Conservation (phyloP, 2,797 vertebrate species). For the Macrochelys suwanniensis region DNA sequence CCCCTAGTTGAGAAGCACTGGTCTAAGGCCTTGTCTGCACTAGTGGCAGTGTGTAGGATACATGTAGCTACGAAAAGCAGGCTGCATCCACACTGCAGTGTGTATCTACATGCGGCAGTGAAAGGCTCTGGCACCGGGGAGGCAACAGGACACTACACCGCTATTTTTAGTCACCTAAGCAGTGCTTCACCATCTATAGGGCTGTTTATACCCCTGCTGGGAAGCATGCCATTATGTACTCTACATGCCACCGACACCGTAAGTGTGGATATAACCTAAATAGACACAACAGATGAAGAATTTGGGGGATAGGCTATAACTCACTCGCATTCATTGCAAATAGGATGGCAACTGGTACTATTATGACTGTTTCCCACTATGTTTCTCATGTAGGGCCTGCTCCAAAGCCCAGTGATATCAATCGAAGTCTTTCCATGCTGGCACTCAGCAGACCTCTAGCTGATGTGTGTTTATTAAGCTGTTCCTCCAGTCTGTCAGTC, state of each 20-base stretch:
- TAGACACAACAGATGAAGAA: constrained; percentile 25
- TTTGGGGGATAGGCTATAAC: constrained; percentile 41
- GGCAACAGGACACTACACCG: background rate
- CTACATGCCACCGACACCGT: background rate
- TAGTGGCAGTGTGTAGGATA: background rate
- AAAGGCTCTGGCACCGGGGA: background rate
- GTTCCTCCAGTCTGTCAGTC: background rate
- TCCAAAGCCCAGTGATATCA: constrained; percentile 1
- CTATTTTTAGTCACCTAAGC: background rate
- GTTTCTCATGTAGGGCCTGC: background rate
- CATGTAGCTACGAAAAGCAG: background rate
- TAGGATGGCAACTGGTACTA: background rate
- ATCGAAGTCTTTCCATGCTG: background rate
- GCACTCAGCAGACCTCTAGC: background rate
- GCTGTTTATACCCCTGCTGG: background rate
- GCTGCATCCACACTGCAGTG: too few species aligned
- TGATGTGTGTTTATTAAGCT: background rate
- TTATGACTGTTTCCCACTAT: constrained; percentile 22
- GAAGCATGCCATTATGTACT: background rate
- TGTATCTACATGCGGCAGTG: background rate
- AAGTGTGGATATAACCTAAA: background rate
- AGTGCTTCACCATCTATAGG: background rate
- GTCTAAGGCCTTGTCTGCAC: background rate
- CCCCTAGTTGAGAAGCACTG: too few species aligned
- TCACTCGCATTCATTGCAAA: constrained; percentile 23